Evolutionary conservation across 2,797 vertebrate species (phyloP), one percentile per base, ranked within the genome.

Genomic region (Scolopax rusticola): DNA sequence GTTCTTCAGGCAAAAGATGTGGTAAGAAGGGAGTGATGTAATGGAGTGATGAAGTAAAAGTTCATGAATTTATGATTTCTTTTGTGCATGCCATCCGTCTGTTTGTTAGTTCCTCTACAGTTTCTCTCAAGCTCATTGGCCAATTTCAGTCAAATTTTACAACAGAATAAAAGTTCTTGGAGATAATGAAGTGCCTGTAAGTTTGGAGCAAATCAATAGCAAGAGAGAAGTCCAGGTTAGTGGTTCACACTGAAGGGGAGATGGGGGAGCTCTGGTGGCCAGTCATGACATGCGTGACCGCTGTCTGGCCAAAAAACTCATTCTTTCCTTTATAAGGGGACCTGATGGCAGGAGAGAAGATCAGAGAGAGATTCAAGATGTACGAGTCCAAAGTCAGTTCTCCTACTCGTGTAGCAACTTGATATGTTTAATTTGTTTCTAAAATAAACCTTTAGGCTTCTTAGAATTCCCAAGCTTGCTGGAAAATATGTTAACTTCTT

Each of bases 391-490:
- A 73, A 82, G 64, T 93, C 56, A 74, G 28, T 80, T 89, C 20
- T 84, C 3, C 71, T 77, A 53, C 40, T 93, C 27, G 3, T 85
- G 82, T 83, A 63, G 89, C 82, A 92, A 85, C 68, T 87, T 77
- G 79, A 77, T 87, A 56, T 19, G 18, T 82, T 79, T 54, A 83
- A 65, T 80, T 91, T 90, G 65, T 80, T 94, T 80, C 45, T 86
- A 89, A 94, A 95, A 91, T 87, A 89, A 93, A 64, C 41, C 38
- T 67, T 47, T 77, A 61, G 24, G 56, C 25, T 53, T 45, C 77
- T 84, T 89, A 80, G 87, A 83, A 88, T 85, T 94, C 82, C 68
- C 60, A 3, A 68, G 40, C 48, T 95, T 7, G 0, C 28, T 85
- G 84, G 60, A 94, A 90, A 73, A 75, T 76, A 59, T 8, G 23